A percentile compares a stretch with the other conserved stretches of the same genome.
Evolutionary conservation across 2,797 vertebrate species (phyloP).

Genomic region (Brachymystax lenok): DNA sequence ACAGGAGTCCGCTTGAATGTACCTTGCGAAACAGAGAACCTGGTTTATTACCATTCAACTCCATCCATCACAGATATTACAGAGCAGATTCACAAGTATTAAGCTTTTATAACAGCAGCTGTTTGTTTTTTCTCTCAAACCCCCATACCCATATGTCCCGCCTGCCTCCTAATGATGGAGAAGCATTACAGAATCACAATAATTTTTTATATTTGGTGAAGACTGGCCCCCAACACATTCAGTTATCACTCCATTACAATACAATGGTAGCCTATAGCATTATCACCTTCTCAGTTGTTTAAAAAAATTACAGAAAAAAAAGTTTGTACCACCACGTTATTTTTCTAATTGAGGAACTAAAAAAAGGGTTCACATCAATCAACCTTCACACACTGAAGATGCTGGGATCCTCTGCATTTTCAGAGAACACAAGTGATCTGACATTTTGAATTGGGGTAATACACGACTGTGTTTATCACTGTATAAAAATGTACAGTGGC

Average conservation of each 20-base stretch:
- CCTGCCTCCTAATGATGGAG: constrained; percentile 66
- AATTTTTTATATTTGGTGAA: constrained; percentile 72
- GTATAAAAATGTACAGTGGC: constrained; percentile 99
- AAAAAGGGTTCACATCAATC: constrained; percentile 66
- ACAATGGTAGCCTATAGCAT: constrained; percentile 53
- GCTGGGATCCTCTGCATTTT: constrained; percentile 62
- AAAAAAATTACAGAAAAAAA: constrained; percentile 51
- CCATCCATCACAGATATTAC: constrained; percentile 84
- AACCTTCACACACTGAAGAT: constrained; percentile 63
- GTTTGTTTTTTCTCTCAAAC: constrained; percentile 59
- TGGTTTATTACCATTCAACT: constrained; percentile 85
- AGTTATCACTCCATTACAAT: constrained; percentile 58
- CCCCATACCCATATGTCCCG: constrained; percentile 50
- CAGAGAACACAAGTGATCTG: constrained; percentile 69
- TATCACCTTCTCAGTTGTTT: constrained; percentile 41
- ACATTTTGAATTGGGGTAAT: constrained; percentile 69
- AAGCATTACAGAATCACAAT: constrained; percentile 73
- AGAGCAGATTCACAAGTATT: constrained; percentile 84
- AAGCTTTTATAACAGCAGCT: constrained; percentile 81
- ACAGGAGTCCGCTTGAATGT: not conserved
- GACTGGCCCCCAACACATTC: constrained; percentile 65
- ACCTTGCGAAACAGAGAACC: constrained; percentile 80
- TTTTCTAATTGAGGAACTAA: constrained; percentile 52
- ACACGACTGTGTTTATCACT: constrained; percentile 82
- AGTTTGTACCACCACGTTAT: constrained; percentile 61